Evolutionary conservation across 2,113 vertebrate species (phyloP).

Genomic region (Anser cygnoides): DNA sequence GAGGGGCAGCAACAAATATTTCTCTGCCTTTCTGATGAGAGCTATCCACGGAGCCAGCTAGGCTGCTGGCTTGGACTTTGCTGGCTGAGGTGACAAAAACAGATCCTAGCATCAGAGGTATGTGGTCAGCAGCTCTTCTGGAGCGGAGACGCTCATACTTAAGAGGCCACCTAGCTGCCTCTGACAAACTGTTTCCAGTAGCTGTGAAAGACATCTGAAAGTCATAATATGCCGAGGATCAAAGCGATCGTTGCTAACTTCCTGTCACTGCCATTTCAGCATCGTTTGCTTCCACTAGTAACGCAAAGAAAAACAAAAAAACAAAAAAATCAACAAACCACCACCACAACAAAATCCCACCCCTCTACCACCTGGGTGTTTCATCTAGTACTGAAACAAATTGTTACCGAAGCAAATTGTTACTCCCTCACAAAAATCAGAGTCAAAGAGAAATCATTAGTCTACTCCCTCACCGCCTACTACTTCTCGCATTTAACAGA

Average conservation of each 20-base stretch:
- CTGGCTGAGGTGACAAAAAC: background rate
- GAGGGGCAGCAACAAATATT: background rate
- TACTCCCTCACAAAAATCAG: conserved; percentile 34
- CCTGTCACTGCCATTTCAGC: background rate
- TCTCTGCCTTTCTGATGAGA: background rate
- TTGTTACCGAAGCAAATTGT: conserved; percentile 19
- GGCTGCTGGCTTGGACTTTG: background rate
- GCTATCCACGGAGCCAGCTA: background rate
- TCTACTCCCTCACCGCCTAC: conserved; percentile 26
- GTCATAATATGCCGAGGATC: background rate
- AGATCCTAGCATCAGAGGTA: background rate
- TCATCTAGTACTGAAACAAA: background rate
- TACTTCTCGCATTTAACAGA: background rate
- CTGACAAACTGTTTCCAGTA: background rate
- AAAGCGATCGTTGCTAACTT: background rate
- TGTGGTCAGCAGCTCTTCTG: background rate
- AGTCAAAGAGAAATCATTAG: conserved; percentile 26
- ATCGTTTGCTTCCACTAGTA: background rate
- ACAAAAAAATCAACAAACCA: background rate
- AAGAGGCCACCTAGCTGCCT: background rate
- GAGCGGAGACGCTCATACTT: background rate
- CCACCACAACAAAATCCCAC: background rate
- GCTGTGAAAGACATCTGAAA: background rate
- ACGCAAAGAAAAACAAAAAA: background rate
- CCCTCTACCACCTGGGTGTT: background rate